Evolutionary conservation across 2,797 vertebrate genomes (phyloP).

Genomic region (Leptodactylus fallax): DNA sequence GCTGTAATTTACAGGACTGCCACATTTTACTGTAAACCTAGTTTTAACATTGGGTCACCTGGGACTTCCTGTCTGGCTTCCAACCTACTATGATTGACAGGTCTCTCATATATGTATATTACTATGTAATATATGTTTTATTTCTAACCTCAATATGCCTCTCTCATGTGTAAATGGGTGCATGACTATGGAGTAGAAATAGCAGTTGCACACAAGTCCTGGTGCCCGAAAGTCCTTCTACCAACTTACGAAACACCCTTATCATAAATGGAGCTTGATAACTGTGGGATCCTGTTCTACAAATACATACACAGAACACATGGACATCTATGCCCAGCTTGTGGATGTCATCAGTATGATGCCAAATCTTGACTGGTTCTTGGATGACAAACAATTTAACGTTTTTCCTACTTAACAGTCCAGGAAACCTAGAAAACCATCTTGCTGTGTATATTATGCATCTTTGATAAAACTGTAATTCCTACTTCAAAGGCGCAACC

Average conservation of each 20-base stretch:
- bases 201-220: background rate
- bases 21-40: no score
- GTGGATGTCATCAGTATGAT: background rate
- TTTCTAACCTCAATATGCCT: background rate
- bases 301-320: background rate
- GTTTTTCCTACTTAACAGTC: background rate
- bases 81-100: no score
- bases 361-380: background rate
- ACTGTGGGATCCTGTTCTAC: background rate
- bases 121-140: background rate
- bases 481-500: constrained; percentile 16
- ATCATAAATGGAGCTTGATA: background rate
- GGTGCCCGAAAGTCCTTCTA: background rate
- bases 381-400: constrained; percentile 1
- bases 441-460: constrained; percentile 9
- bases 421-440: constrained; percentile 4
- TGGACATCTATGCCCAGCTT: background rate
- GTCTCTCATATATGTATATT: background rate
- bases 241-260: background rate
- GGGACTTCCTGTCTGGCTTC: no score
- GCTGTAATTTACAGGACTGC: no score
- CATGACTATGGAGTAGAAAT: background rate
- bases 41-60: background rate
- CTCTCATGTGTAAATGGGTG: background rate
- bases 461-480: constrained; percentile 17